Evolutionary conservation across 1,140 invertebrate genomes (phyloP), one percentile per base, ranked within the genome.

Genomic region (Ostrea edulis): DNA sequence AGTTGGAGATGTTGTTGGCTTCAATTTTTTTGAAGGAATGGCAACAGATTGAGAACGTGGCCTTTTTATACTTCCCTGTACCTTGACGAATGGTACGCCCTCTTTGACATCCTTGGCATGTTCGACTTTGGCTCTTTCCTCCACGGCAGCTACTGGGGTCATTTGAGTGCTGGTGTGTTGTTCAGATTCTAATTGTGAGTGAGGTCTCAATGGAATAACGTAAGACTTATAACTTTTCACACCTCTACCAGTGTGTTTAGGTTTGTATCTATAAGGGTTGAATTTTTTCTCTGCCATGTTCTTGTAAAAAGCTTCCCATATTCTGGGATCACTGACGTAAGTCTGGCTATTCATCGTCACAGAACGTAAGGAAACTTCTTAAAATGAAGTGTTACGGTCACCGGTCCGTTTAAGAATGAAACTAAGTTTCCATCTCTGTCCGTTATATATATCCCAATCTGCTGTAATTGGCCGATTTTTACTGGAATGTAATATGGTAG

Each of bases 291-390:
- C 62, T 20, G 86, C 81, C 82, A 87, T 84, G 25, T 87, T 82
- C 54, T 88, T 88, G 53, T 86, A 88, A 88, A 88, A 88, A 11
- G 83, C 29, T 82, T 86, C 58, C 87, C 87, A 88, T 2, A 88
- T 54, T 51, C 35, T n/a, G 17, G 87, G 87, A 68, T 88, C 87
- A 44, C 62, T 82, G 20, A 88, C 84, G n/a, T 81, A 88, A 9
- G 65, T 85, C 52, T 55, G 44, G 5, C 65, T 85, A 44, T 87
- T 82, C 55, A 86, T 84, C 35, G 35, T 44, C 25, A 54, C 53
- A 58, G 77, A 17, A 85, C 54, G 55, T 58, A 87, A 7, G 87
- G 87, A 25, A 82, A 44, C 25, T 86, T 81, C 29, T 82, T 88
- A n/a, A 87, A 65, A 52, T 84, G 87, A 54, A 87, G 58, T 84